Evolutionary conservation across 2,888 invertebrate genomes (phyloP).

Genomic region (Acronicta leporina): DNA sequence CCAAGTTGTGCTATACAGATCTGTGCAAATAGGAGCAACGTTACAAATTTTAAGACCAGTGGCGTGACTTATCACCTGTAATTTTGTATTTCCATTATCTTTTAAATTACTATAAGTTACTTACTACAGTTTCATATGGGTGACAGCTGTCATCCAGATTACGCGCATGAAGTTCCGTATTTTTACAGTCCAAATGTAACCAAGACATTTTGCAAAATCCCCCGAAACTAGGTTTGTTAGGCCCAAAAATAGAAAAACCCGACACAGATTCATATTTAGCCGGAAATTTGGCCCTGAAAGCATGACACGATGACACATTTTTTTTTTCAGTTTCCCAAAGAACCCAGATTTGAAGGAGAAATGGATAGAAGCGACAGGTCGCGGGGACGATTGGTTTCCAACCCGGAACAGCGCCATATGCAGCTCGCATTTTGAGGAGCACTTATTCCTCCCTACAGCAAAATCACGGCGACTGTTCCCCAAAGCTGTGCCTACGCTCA

Average conservation of each 20-base stretch:
- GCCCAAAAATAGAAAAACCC: too few relatives aligned
- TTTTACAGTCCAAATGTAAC: too few relatives aligned
- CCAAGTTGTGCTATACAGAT: slow-evolving; percentile 33
- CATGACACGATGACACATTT: too few relatives aligned
- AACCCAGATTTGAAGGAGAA: slow-evolving; percentile 8
- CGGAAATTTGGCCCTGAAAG: too few relatives aligned
- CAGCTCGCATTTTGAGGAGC: slow-evolving; percentile 38
- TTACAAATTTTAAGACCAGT: slow-evolving; percentile 21
- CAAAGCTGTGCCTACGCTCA: slow-evolving; percentile 29
- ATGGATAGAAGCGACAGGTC: slow-evolving; percentile 37
- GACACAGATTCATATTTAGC: too few relatives aligned
- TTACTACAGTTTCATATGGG: too few relatives aligned
- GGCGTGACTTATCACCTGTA: slow-evolving; percentile 42
- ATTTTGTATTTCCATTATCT: not conserved
- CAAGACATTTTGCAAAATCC: too few relatives aligned
- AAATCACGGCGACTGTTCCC: slow-evolving; percentile 28
- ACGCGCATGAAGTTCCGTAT: too few relatives aligned
- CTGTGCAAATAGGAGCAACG: slow-evolving; percentile 31
- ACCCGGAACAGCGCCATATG: slow-evolving; percentile 20
- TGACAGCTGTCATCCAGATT: too few relatives aligned
- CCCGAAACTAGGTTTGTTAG: too few relatives aligned
- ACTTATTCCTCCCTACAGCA: slow-evolving; percentile 9
- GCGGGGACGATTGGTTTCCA: slow-evolving; percentile 23
- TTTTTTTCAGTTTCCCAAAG: slow-evolving; percentile 37
- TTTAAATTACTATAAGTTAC: too few relatives aligned